Evolutionary conservation across 2,888 invertebrate species (phyloP), one percentile per base, ranked within the genome.

Genomic region (Nymphalis polychloros): DNA sequence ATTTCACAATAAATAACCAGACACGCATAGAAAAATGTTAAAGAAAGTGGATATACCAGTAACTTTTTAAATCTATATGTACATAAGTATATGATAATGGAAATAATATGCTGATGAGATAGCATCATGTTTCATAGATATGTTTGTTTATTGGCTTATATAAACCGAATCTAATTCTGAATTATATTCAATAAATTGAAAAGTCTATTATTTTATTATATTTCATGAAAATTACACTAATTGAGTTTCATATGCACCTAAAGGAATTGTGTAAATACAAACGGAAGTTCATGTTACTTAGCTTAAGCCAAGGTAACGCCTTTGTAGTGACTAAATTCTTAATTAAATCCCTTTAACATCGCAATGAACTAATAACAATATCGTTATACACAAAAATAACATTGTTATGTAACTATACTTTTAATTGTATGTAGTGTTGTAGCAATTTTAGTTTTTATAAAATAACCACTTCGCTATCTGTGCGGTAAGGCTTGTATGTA

Each of bases 191-290:
- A 41, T 0, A 13, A 4, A 41, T 8, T 41, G 4, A 41, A 13
- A 41, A 10, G 13, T 41, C 13, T 35, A 8, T 35, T 48, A 5
- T 48, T 6, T 55, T 20, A 49, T 27, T 27, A 27, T 4, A 5
- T 59, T 52, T 19, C 73, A 73, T 76, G 72, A 71, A 73, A 79
- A 80, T 79, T 63, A 71, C 68, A 73, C 47, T 35, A 73, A 77
- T 78, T 78, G 70, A 76, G 81, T 83, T 84, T 85, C 75, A 55
- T 78, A 77, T 80, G 74, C 70, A 77, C 79, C 68, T 76, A 75
- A 77, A 81, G 86, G 85, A 87, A 85, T 81, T 79, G 76, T 79
- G 77, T 80, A 77, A 76, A 79, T 82, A 78, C 69, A 79, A 70
- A 67, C 67, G 72, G 72, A 73, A 71, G 59, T 61, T 46, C 13